These are phyloP conservation scores for Tenualosa ilisha DNA, from an alignment of 2,797 vertebrate genomes.

Conservation along the genomic window DNA sequence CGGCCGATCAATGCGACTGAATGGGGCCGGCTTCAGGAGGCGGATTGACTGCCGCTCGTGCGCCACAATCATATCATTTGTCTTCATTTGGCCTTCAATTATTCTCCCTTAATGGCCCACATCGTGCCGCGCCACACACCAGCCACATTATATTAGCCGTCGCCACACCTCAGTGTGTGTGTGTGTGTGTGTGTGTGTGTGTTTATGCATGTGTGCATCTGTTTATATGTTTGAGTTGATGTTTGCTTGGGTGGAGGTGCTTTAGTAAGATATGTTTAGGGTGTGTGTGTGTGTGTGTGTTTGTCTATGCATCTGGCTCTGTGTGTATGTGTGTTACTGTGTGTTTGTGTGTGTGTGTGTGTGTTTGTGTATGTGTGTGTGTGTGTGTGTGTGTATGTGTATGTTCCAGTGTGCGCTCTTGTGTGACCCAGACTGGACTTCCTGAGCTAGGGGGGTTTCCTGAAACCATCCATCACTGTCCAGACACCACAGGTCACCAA, in stretches of 20 bases:
- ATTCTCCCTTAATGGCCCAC: slow-evolving; percentile 75
- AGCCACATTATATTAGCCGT: slow-evolving; percentile 16
- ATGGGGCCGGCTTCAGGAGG: slow-evolving; percentile 76
- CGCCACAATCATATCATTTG: slow-evolving; percentile 75
- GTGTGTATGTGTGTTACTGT: background rate
- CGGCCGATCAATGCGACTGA: slow-evolving; percentile 77
- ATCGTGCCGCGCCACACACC: slow-evolving; percentile 51
- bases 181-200: slow-evolving; percentile 24
- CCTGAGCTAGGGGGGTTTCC: slow-evolving; percentile 67
- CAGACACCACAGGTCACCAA: slow-evolving; percentile 36
- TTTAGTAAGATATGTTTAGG: background rate
- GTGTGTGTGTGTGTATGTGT: background rate
- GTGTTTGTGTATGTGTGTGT: background rate
- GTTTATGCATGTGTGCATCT: slow-evolving; percentile 17
- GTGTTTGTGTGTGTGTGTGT: background rate
- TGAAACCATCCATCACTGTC: slow-evolving; percentile 72
- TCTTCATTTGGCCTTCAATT: slow-evolving; percentile 80
- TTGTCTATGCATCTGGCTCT: background rate
- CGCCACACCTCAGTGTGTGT: slow-evolving; percentile 15
- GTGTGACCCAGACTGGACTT: slow-evolving; percentile 71
- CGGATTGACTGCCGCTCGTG: slow-evolving; percentile 71
- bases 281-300: background rate
- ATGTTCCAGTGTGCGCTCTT: background rate
- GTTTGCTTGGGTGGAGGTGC: background rate
- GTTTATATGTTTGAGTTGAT: background rate